Base-by-base conservation (phyloP, 1,140 invertebrate genomes). In the Ceratina australensis region DNA sequence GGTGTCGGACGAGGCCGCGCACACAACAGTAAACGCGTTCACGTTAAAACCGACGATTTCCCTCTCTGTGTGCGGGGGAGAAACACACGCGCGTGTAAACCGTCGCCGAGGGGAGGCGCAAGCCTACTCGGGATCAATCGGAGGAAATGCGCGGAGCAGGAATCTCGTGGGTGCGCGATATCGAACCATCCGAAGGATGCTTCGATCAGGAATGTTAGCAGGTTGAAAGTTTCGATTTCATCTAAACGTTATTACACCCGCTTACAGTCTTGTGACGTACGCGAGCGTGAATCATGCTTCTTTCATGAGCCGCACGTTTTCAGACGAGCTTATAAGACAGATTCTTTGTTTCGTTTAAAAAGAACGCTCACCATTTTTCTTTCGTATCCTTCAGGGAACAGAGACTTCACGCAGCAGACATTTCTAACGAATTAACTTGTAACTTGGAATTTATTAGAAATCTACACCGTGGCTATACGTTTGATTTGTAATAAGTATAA, bases 11-110 rank as follows among this genome's bases (percentile, higher is more conserved):
- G 56, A 71, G 33, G 3, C 3, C 10, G 0, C 33, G 33, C 61
- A 68, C 54, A 74, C 49, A 65, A 67, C 65, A 77, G 67, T n/a
- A 57, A 72, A 0, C 72, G 60, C 26, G 26, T 72, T 72, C 67
- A 67, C 66, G 49, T 79, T 65, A 49, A n/a, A 52, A 56, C 24
- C 60, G 64, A 24, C 50, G 49, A 59, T 33, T 68, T 65, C n/a
- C 26, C 3, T 42, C 33, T 42, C 59, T 69, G 56, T 81, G 67
- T 72, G 72, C 74, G 72, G 50, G 63, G 49, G 68, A 67, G 57
- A 71, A 72, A 81, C n/a, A 73, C 65, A 82, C 72, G 72, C 5
- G 28, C 2, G 61, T 68, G 84, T 85, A 76, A 85, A 85, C 82
- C 76, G 28, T 33, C 2, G 28, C 28, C 65, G 72, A 65, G 69